phyloP scores from a whole-genome alignment of 2,797 vertebrate species.

The Labeo calbasu region DNA sequence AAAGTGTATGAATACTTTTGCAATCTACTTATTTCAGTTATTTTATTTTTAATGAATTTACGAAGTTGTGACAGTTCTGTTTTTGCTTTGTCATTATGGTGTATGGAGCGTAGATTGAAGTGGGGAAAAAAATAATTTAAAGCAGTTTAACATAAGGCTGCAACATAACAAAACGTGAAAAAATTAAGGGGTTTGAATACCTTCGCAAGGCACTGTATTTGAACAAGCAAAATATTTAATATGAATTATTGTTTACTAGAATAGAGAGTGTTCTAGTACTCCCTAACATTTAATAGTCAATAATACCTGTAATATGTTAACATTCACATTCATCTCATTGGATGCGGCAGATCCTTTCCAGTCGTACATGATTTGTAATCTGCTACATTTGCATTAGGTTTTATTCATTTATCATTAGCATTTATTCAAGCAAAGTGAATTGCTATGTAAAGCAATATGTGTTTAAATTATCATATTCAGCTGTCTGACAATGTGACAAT shows the following conservation, averaged over 20 bases:
- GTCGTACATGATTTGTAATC: not conserved
- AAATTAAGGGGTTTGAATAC: no score
- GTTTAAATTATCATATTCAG: not conserved
- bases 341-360: not conserved
- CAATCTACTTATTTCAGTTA: no score
- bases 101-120: no score
- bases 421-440: not conserved
- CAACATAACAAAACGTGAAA: no score
- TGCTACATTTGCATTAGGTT: not conserved
- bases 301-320: not conserved
- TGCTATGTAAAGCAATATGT: not conserved
- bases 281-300: not conserved
- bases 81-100: no score
- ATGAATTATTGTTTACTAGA: not conserved
- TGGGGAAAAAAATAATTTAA: no score
- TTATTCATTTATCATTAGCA: not conserved
- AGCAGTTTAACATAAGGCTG: no score
- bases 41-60: no score
- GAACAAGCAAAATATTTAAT: not conserved
- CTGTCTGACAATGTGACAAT: not conserved
- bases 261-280: not conserved
- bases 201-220: not conserved
- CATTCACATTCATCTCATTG: not conserved
- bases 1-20: no score
- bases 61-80: no score